phyloP scores from a whole-genome alignment of 2,113 vertebrate species.

The Dasypus novemcinctus region DNA sequence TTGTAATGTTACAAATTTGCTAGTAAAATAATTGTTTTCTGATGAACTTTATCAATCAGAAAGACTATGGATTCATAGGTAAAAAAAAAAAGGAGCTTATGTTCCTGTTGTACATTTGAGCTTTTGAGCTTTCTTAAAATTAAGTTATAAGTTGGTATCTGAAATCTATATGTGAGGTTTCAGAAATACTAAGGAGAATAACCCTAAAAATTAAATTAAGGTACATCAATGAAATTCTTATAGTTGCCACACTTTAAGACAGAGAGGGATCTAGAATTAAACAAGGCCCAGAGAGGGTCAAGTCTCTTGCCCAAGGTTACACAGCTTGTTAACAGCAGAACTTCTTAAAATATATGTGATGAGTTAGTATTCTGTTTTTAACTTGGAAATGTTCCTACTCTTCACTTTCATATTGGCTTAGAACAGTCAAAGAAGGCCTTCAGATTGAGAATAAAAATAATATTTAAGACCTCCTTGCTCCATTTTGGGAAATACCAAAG shows the following conservation, averaged over 20 bases:
- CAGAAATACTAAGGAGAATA: neutral
- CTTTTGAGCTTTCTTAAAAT: neutral
- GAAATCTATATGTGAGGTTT: neutral
- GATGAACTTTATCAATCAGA: neutral
- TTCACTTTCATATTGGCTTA: neutral
- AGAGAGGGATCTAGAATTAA: neutral
- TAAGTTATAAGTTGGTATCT: neutral
- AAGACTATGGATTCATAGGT: neutral
- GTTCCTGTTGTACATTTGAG: neutral
- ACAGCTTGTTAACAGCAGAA: neutral
- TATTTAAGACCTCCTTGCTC: neutral
- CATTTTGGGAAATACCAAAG: neutral
- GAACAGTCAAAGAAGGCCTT: neutral
- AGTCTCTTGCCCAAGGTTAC: neutral
- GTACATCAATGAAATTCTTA: neutral
- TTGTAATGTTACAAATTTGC: neutral
- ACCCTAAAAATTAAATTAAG: neutral
- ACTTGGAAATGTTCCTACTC: neutral
- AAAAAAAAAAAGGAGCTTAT: neutral
- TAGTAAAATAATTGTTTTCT: neutral
- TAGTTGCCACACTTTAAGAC: slow-evolving; percentile 1
- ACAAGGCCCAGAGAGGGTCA: neutral
- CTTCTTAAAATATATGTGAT: neutral
- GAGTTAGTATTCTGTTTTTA: neutral
- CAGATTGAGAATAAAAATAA: slow-evolving; percentile 3